Base-by-base conservation (phyloP, 2,888 invertebrate genomes). In the Rhabditoides inermis region DNA sequence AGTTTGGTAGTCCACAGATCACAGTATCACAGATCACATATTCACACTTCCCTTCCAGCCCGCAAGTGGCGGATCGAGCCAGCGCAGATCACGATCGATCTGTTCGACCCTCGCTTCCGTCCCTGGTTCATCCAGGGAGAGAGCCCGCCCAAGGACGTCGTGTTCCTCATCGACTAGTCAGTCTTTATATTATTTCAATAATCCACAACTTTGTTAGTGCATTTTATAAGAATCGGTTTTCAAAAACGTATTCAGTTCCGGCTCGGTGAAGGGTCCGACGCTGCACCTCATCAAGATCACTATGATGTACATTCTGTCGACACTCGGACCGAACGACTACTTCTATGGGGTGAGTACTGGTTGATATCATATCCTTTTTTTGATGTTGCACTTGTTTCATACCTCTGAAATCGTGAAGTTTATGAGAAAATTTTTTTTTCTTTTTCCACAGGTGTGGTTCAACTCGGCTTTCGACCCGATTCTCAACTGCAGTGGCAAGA, bases 101-200 rank as follows among this genome's bases (percentile, higher is more conserved):
- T 76, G 2, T 76, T 70, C 49, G 76, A 76, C 56, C 74, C 76
- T 10, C 54, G 69, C 25, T 70, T 63, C 44, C 63, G 76, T 2
- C 72, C 70, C 7, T 76, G 76, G 76, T 76, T 75, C 55, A 63
- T 67, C 7, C 58, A 57, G 12, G 65, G 75, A 0, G 72, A 76
- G 45, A 58, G 65, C 2, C 58, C 62, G 10, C 73, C 76, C 7
- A 72, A 70, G 48, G 76, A 76, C 55, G 61, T 76, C 36, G 59
- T 76, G 3, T 75, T 76, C 51, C 53, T 76, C 25, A 48, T 76
- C 22, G 76, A 76, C 57, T 75, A 65, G 74, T 74, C 44, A 60
- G 72, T 67, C 26, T 30, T 48, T 28, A 22, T n/a, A n/a, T n/a
- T n/a, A n/a, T n/a, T n/a, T n/a, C n/a, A n/a, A n/a, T n/a, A n/a